Conservation (phyloP, 2,888 invertebrate species). For the Steinernema carpocapsae region DNA sequence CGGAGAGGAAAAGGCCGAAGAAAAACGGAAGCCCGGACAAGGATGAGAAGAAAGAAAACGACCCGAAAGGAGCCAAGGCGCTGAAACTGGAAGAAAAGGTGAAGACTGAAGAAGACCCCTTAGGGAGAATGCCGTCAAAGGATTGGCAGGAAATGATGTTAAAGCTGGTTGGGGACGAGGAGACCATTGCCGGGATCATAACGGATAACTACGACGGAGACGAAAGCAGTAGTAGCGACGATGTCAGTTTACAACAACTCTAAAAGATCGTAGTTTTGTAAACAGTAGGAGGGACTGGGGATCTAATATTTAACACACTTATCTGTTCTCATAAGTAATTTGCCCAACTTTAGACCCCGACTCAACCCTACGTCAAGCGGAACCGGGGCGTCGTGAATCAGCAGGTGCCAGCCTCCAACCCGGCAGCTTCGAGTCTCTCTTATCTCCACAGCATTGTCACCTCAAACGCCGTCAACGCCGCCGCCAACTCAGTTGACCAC, state of each 20-base stretch:
- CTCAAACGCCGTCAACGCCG: constrained; percentile 14
- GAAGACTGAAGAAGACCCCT: not conserved
- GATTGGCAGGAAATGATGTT: not conserved
- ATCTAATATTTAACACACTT: no score
- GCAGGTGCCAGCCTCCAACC: constrained; percentile 10
- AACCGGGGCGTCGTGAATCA: constrained; percentile 45
- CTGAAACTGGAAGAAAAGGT: not conserved
- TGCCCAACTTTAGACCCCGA: constrained; percentile 55
- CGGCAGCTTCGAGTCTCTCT: not conserved
- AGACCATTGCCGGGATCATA: no score
- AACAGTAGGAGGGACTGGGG: not conserved
- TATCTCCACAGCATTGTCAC: constrained; percentile 40
- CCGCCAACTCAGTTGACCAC: no score
- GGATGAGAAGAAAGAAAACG: no score
- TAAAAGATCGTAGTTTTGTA: not conserved
- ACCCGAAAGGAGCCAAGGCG: no score
- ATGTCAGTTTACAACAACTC: not conserved
- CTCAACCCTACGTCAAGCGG: constrained; percentile 64
- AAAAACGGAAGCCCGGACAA: not conserved
- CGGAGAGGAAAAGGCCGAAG: constrained; percentile 39
- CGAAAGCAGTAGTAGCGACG: no score
- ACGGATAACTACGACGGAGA: no score
- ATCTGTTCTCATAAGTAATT: no score
- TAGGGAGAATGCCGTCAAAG: no score
- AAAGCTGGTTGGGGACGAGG: not conserved